Conservation (phyloP, 2,113 vertebrate genomes). For the Asarcornis scutulata region DNA sequence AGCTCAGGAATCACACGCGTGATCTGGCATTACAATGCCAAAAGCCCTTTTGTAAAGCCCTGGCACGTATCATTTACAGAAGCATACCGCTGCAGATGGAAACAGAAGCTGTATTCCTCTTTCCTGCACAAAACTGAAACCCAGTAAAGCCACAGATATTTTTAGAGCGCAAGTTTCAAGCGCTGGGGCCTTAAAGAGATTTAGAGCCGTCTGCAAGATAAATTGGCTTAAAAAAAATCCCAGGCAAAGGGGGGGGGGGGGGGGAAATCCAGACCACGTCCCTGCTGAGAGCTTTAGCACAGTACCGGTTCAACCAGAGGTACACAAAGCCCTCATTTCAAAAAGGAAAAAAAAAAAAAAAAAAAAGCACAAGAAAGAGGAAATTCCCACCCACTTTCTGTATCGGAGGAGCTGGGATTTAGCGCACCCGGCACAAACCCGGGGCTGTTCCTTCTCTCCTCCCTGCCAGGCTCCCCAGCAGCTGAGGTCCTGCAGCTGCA, state of each 20-base stretch:
- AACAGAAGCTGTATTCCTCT: neutral
- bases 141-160: neutral
- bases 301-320: neutral
- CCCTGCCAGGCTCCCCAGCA: slow-evolving; percentile 23
- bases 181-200: neutral
- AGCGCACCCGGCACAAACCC: slow-evolving; percentile 15
- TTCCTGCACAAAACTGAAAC: neutral
- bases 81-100: neutral
- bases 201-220: neutral
- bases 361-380: neutral
- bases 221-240: neutral
- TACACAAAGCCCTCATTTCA: neutral
- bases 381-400: neutral
- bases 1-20: rapidly evolving
- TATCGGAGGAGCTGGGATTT: neutral
- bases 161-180: neutral
- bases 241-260: neutral
- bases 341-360: neutral
- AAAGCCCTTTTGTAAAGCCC: neutral
- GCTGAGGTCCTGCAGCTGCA: slow-evolving; percentile 64
- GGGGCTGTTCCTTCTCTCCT: neutral
- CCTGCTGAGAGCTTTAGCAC: neutral
- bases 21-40: neutral
- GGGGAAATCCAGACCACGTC: neutral
- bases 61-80: neutral